These are phyloP conservation scores for Ctenopoma multispine DNA, from an alignment of 2,797 vertebrate species.

Conservation along the genomic window DNA sequence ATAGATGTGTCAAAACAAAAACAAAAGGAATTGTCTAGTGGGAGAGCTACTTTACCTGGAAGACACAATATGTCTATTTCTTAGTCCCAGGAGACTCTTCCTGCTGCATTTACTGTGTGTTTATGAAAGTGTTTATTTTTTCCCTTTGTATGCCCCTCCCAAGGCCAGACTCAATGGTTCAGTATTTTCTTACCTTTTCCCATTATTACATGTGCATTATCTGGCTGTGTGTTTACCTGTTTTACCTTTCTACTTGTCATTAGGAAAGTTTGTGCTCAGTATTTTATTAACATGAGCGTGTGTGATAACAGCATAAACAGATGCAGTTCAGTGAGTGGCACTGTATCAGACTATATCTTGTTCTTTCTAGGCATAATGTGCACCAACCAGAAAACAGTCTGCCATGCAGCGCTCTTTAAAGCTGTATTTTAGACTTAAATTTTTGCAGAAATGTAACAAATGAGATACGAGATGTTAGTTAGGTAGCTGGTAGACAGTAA, in stretches of 20 bases:
- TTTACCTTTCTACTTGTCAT: not conserved
- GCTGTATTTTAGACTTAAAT: not conserved
- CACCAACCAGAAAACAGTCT: not conserved
- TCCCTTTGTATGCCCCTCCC: not conserved
- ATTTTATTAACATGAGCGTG: not conserved
- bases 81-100: constrained; percentile 19
- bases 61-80: constrained; percentile 23
- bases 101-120: constrained; percentile 12
- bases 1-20: constrained; percentile 55
- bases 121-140: constrained; percentile 13
- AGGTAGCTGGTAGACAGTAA: not conserved
- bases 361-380: too few relatives aligned
- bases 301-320: not conserved
- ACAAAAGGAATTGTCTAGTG: constrained; percentile 21
- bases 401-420: not conserved
- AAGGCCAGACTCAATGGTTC: constrained; percentile 3
- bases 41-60: constrained; percentile 38
- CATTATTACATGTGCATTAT: not conserved
- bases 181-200: not conserved
- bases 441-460: not conserved
- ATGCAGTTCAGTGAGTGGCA: too few relatives aligned
- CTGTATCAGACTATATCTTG: too few relatives aligned
- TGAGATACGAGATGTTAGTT: not conserved
- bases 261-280: not conserved
- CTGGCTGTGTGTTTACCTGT: not conserved